Evolutionary conservation across 2,888 invertebrate species (phyloP), one percentile per base, ranked within the genome.

Genomic region (Thereva unica): DNA sequence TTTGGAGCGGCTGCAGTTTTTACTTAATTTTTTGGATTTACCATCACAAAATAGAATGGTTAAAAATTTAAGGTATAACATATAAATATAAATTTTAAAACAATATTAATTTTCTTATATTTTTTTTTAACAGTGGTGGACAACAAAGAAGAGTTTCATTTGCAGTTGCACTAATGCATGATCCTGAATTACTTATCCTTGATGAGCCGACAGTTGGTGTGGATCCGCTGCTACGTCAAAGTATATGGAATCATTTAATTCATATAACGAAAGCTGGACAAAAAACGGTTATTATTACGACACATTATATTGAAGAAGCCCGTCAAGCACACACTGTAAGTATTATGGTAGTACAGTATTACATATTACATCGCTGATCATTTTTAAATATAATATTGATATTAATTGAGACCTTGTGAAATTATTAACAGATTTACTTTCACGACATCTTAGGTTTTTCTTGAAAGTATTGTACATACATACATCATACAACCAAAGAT

Each of bases 301-400:
- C 96, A 77, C 93, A 97, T 87, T 97, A 97, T 77, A 95, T 96
- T 69, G 96, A 97, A 80, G 96, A 97, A 82, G 95, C 96, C 23
- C 83, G 93, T 73, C 93, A 93, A 82, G 94, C 94, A 69, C 92
- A 93, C 78, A 87, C 90, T 77, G 93, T 94, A 81, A 87, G 86
- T 83, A 71, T 5, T 50, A 37, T 54, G 56, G 53, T 68, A 67
- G 74, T 1, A 35, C 5, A 45, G n/a, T 23, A 23, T 23, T 23
- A 23, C 23, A 23, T 23, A 23, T 23, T 23, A 23, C 23, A 23
- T 23, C 23, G 1, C 23, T 23, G 1, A 23, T 2, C 23, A 23
- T 23, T 23, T 23, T 1, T 23, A 23, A 23, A 23, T 23, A 23
- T 1, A 23, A 23, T 23, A 23, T 23, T 23, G 23, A 23, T 23